phyloP scores from a whole-genome alignment of 2,888 invertebrate genomes.

The Parnassius glacialis region DNA sequence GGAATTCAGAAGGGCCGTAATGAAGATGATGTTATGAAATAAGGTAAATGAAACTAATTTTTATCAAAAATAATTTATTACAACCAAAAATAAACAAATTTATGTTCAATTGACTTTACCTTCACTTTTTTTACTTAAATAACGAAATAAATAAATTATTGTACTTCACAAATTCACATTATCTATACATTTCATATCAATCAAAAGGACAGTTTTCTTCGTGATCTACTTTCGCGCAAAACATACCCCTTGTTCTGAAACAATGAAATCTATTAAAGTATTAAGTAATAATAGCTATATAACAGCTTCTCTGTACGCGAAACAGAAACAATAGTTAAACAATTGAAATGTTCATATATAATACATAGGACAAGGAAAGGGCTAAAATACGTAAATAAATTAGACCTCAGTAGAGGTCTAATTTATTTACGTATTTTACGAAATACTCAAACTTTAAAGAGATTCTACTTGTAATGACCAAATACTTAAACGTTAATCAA shows the following conservation, averaged over 20 bases:
- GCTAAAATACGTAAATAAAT: too few relatives aligned
- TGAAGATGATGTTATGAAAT: not conserved
- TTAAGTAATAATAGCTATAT: too few relatives aligned
- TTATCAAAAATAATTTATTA: not conserved
- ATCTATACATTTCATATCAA: constrained; percentile 34
- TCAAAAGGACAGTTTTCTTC: constrained; percentile 86
- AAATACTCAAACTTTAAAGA: too few relatives aligned
- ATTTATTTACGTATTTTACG: too few relatives aligned
- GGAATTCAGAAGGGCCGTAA: too few relatives aligned
- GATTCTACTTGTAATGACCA: too few relatives aligned
- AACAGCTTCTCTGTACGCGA: too few relatives aligned
- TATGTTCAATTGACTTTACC: not conserved
- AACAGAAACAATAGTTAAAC: too few relatives aligned
- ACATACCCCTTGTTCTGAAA: constrained; percentile 85
- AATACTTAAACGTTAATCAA: too few relatives aligned
- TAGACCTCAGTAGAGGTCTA: too few relatives aligned
- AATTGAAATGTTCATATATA: too few relatives aligned
- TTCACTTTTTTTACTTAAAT: not conserved
- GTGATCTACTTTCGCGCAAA: constrained; percentile 83
- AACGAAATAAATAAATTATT: not conserved
- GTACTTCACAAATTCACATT: not conserved
- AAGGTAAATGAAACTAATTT: constrained; percentile 15
- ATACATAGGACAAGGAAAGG: too few relatives aligned
- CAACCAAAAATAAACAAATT: constrained; percentile 3
- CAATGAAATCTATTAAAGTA: constrained; percentile 21